phyloP scores from a whole-genome alignment of 2,113 vertebrate genomes.

The Diglossa brunneiventris region DNA sequence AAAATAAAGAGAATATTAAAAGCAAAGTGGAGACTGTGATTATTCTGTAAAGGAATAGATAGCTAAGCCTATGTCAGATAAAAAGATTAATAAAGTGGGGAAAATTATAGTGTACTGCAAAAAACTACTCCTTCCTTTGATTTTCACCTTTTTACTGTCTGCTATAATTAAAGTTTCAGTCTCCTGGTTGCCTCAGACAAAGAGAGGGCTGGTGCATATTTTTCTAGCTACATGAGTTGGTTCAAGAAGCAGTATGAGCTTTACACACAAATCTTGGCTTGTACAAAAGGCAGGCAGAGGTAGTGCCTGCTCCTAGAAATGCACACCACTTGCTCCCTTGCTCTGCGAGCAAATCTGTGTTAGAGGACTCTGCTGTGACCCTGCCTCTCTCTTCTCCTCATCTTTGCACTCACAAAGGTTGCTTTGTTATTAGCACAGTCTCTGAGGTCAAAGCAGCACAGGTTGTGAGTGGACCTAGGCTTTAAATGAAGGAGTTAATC shows the following conservation, averaged over 20 bases:
- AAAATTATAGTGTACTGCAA: constrained; percentile 12
- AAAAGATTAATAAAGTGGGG: neutral
- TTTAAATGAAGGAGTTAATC: neutral
- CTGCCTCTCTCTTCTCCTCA: neutral
- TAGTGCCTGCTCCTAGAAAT: neutral
- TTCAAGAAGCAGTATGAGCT: neutral
- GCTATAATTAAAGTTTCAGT: constrained; percentile 17
- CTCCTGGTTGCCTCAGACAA: neutral
- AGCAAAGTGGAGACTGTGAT: neutral
- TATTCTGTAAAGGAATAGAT: neutral
- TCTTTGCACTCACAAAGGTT: neutral
- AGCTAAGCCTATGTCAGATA: neutral
- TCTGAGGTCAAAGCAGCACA: neutral
- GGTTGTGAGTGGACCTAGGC: neutral
- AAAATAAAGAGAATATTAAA: neutral
- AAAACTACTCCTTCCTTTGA: neutral
- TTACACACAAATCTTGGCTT: neutral
- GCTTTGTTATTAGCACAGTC: neutral
- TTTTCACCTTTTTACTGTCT: neutral
- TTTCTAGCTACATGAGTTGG: neutral
- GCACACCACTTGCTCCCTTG: neutral
- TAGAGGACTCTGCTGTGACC: neutral
- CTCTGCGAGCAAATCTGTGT: neutral
- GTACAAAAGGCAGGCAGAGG: fast-evolving
- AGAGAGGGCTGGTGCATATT: neutral